These are phyloP conservation scores for Pimpla rufipes DNA, from an alignment of 2,888 invertebrate genomes.

Conservation along the genomic window DNA sequence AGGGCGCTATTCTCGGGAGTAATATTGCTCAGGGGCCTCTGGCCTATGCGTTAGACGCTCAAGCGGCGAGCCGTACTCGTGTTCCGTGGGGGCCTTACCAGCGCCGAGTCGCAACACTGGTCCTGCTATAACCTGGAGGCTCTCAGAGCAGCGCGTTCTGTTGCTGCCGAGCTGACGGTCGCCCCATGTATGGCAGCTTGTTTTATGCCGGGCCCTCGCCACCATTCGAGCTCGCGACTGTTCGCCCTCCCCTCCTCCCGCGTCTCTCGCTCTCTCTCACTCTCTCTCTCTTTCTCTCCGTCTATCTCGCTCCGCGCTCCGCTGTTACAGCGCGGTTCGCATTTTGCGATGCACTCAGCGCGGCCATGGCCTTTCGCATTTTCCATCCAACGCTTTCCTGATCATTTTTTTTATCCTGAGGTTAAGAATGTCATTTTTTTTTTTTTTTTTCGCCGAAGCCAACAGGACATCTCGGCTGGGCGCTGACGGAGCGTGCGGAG, in stretches of 20 bases:
- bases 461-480: neutral
- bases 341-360: constrained; percentile 61
- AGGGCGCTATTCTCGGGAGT: constrained; percentile 44
- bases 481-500: neutral
- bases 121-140: constrained; percentile 81
- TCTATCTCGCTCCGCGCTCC: neutral
- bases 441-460: neutral
- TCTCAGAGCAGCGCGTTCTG: constrained; percentile 56
- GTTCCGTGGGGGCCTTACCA: constrained; percentile 42
- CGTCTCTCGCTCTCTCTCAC: constrained; percentile 4
- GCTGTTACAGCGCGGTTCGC: constrained; percentile 42
- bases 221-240: constrained; percentile 73
- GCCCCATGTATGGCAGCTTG: constrained; percentile 85
- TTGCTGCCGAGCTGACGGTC: constrained; percentile 80
- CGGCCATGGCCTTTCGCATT: constrained; percentile 23
- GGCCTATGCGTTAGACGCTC: constrained; percentile 31
- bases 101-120: constrained; percentile 71
- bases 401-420: neutral
- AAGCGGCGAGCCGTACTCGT: constrained; percentile 1
- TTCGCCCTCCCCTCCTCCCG: neutral
- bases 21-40: constrained; percentile 41
- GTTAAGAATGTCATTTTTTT: neutral
- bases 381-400: neutral
- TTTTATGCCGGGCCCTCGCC: constrained; percentile 82
- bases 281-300: constrained; percentile 48